Base-by-base conservation (phyloP, 1,140 invertebrate species). In the Drosophila orosa region DNA sequence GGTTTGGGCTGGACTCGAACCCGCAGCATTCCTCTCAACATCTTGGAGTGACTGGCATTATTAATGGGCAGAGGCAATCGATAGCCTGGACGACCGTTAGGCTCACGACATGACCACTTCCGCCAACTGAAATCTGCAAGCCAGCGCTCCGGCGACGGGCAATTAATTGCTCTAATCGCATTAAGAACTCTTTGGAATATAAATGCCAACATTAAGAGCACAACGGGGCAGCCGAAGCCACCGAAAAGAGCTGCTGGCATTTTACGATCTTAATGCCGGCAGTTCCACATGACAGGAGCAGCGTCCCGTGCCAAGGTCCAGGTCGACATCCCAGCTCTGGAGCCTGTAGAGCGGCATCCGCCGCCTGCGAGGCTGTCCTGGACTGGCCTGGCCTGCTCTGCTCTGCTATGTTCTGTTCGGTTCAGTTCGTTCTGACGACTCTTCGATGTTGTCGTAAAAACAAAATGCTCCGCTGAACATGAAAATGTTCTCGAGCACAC, bases 1-100 rank as follows among this genome's bases (percentile, higher is more conserved):
- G 5, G 22, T 25, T 25, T 56, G 17, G 56, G 27, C 17, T 52
- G 19, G 40, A 29, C 12, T 25, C 13, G 19, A 40, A 87, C 82
- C 82, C 78, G 78, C 82, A 85, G 78, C 78, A 85, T 85, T 85
- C 82, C 82, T 62, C 44, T 42, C 56, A 57, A 42, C 67, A 39
- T 56, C 65, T 37, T 0, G 17, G 35, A 57, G 2, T 27, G 33
- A 10, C 7, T 24, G 39, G 68, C 27, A 58, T 71, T 71, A 71
- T 71, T 58, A 71, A 71, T 71, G 68, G 68, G 66, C 65, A 33
- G 33, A 22, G 42, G 68, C 61, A 40, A 40, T 71, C 65, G 68
- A 71, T 71, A n/a, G 50, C 33, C 66, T 47, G 40, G 37, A 71
- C 13, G 65, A 58, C 68, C 68, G 66, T 71, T 71, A 58, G 68